Evolutionary conservation across 2,797 vertebrate genomes (phyloP).

Genomic region (Darevskia nairensis): DNA sequence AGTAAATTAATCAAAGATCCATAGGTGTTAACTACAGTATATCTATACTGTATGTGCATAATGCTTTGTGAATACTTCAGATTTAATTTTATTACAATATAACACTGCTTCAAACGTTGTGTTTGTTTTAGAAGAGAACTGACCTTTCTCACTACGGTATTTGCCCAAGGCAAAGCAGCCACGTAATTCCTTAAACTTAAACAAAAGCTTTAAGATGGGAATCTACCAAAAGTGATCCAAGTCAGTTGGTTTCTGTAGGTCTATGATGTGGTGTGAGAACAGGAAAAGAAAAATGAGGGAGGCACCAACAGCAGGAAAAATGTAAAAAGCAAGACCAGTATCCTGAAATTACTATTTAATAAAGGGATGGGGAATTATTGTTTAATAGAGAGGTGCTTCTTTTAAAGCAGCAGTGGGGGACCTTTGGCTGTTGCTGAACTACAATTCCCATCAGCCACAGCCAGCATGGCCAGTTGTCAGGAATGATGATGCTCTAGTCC

Average conservation of each 20-base stretch:
- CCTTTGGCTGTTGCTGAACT: background rate
- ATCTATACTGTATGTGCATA: constrained; percentile 68
- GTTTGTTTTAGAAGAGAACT: constrained; percentile 64
- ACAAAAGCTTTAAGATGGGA: constrained; percentile 43
- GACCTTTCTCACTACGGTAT: constrained; percentile 40
- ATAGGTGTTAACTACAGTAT: constrained; percentile 69
- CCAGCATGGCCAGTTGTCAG: background rate
- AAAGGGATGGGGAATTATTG: background rate
- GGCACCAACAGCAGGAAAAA: background rate
- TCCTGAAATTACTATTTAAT: background rate
- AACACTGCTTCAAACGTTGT: constrained; percentile 69
- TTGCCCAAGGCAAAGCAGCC: constrained; percentile 50
- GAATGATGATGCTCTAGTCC: background rate
- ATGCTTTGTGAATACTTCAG: constrained; percentile 71
- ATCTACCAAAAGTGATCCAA: constrained; percentile 8
- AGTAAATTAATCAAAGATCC: constrained; percentile 64
- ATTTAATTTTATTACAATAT: constrained; percentile 77
- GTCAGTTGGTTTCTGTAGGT: background rate
- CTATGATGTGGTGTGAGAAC: background rate
- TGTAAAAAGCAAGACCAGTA: background rate
- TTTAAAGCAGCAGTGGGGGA: background rate
- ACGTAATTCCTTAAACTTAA: constrained; percentile 49
- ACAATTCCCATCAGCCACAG: background rate
- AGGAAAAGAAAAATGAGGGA: background rate
- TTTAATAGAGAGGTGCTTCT: background rate